These are phyloP conservation scores for Rhyacichthys aspro DNA, from an alignment of 2,797 vertebrate genomes.

Conservation along the genomic window DNA sequence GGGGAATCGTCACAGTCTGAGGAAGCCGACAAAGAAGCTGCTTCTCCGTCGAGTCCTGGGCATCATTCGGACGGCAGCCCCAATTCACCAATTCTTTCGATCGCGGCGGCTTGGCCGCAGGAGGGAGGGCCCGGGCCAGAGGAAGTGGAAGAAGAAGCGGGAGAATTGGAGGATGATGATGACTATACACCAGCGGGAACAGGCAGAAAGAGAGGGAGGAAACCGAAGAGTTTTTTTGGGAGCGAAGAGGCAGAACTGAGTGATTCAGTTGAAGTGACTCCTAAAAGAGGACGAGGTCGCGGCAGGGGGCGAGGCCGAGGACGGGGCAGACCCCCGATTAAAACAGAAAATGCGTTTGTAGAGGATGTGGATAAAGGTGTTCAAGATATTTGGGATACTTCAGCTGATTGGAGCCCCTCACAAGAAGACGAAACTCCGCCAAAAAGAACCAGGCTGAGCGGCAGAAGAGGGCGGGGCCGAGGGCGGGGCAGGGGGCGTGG, in stretches of 20 bases:
- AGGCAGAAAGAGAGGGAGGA: slow-evolving; percentile 65
- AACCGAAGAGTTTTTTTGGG: slow-evolving; percentile 54
- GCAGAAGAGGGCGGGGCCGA: slow-evolving; percentile 55
- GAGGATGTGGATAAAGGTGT: slow-evolving; percentile 56
- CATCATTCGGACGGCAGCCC: slow-evolving; percentile 45
- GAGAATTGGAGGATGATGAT: not conserved
- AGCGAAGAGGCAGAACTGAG: slow-evolving; percentile 60
- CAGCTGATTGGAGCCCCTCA: slow-evolving; percentile 70
- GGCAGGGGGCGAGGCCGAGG: slow-evolving; percentile 54
- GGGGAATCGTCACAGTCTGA: slow-evolving; percentile 51
- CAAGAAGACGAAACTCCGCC: slow-evolving; percentile 41
- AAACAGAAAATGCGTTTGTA: slow-evolving; percentile 11
- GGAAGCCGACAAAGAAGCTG: slow-evolving; percentile 32
- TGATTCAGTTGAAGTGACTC: slow-evolving; percentile 55
- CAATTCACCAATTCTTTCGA: slow-evolving; percentile 57
- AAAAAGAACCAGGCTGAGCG: slow-evolving; percentile 49
- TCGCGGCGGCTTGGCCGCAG: slow-evolving; percentile 23
- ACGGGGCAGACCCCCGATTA: not conserved
- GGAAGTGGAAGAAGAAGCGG: slow-evolving; percentile 19
- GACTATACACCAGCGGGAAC: not conserved
- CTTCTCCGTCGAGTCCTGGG: slow-evolving; percentile 50
- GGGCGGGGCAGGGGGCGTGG: slow-evolving; percentile 50
- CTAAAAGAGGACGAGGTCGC: slow-evolving; percentile 47
- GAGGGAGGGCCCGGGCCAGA: slow-evolving; percentile 5
- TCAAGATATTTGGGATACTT: slow-evolving; percentile 60